phyloP scores from a whole-genome alignment of 2,888 invertebrate species.

The Limnephilus auricula region DNA sequence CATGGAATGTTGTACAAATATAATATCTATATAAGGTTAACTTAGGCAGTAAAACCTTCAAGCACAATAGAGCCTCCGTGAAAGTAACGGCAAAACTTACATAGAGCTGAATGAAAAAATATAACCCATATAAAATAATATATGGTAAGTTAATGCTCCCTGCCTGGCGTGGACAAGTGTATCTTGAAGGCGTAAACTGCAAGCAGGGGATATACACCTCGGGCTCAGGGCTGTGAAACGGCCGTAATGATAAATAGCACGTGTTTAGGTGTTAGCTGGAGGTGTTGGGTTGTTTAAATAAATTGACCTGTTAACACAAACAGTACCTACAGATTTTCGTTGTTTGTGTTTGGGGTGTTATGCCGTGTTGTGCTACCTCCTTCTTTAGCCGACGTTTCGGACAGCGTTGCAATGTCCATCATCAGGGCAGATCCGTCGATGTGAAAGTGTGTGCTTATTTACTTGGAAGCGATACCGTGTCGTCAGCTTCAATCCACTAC shows the following conservation, averaged over 20 bases:
- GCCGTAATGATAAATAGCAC: neutral
- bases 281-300: neutral
- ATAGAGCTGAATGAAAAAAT: conserved; percentile 15
- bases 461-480: too few relatives aligned
- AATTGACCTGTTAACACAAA: neutral
- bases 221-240: conserved; percentile 4
- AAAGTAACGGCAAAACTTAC: conserved; percentile 40
- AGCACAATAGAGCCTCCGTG: conserved; percentile 14
- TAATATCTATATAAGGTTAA: neutral
- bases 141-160: conserved; percentile 57
- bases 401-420: too few relatives aligned
- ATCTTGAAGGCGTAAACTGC: conserved; percentile 46
- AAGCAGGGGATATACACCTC: conserved; percentile 33
- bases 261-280: neutral
- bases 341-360: too few relatives aligned
- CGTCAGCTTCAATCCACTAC: too few relatives aligned
- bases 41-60: neutral
- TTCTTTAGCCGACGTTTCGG: too few relatives aligned
- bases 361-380: too few relatives aligned
- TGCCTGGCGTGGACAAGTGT: conserved; percentile 59
- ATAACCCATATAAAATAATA: conserved; percentile 18
- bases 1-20: too few relatives aligned
- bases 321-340: neutral
- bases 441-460: too few relatives aligned
- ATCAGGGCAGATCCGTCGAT: too few relatives aligned